A percentile compares a stretch with the other conserved stretches of the same genome.
Conservation (phyloP, 2,797 vertebrate species). For the Hipposideros larvatus region DNA sequence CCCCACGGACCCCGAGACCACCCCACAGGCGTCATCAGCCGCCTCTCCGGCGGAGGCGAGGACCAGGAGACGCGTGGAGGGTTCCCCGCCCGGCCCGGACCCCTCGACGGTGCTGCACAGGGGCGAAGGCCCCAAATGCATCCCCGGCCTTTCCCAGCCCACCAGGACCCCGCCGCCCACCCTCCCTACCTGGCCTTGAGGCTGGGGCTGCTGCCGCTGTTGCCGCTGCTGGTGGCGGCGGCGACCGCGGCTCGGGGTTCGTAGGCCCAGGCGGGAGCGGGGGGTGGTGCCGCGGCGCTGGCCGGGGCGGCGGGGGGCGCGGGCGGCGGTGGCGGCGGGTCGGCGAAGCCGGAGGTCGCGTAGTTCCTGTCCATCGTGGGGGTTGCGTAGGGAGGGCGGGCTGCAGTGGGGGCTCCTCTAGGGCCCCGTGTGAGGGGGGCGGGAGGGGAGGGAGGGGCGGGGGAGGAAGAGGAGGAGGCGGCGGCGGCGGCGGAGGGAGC, state of each 20-base stretch:
- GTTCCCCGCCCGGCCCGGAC: constrained; percentile 54
- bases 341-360: constrained; percentile 94
- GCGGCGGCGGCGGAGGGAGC: constrained; percentile 63
- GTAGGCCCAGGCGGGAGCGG: constrained; percentile 93
- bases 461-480: constrained; percentile 42
- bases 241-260: constrained; percentile 87
- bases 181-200: constrained; percentile 95
- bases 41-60: not conserved
- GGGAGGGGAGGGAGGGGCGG: constrained; percentile 24
- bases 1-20: not conserved
- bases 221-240: constrained; percentile 85
- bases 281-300: constrained; percentile 83
- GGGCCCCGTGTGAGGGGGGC: constrained; percentile 69
- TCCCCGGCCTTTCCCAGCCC: constrained; percentile 91
- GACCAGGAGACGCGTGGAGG: not conserved
- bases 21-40: not conserved
- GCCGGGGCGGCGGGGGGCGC: constrained; percentile 91
- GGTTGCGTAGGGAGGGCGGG: constrained; percentile 78
- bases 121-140: constrained; percentile 89
- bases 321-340: constrained; percentile 91
- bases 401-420: constrained; percentile 75
- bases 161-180: constrained; percentile 83
- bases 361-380: constrained; percentile 98
- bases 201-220: constrained; percentile 81
- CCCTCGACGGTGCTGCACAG: constrained; percentile 10